These are phyloP conservation scores for Heteronetta atricapilla DNA, from an alignment of 2,113 vertebrate species.

Conservation along the genomic window DNA sequence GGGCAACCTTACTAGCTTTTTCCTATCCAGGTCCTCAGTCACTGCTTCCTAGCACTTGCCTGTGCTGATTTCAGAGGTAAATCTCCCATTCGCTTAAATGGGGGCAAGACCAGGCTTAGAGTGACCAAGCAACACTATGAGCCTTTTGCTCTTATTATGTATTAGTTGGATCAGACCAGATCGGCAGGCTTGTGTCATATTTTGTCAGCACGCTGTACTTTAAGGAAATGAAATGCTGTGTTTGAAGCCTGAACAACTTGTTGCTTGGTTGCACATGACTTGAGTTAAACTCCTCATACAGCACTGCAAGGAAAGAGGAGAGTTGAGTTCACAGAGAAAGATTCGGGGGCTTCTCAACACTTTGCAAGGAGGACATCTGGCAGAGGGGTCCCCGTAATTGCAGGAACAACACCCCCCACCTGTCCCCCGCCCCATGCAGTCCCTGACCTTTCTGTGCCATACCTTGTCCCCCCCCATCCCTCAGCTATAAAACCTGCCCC, in stretches of 20 bases:
- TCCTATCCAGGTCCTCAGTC: not conserved
- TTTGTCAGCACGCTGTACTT: not conserved
- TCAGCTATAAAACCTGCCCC: not conserved
- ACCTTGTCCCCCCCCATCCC: not conserved
- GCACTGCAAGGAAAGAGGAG: not conserved
- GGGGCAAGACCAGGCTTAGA: not conserved
- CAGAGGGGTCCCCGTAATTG: not conserved
- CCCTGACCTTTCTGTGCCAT: not conserved
- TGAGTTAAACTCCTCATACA: not conserved
- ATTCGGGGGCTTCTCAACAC: not conserved
- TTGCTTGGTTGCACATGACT: not conserved
- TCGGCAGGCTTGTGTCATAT: not conserved
- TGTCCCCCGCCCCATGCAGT: accelerated
- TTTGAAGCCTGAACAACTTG: conserved; percentile 4
- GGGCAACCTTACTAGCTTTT: not conserved
- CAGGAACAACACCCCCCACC: not conserved
- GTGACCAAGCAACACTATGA: not conserved
- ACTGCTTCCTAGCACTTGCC: not conserved
- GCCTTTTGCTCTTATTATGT: not conserved
- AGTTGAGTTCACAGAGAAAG: not conserved
- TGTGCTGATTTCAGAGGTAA: not conserved
- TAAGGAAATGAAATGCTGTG: not conserved
- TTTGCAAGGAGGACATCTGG: not conserved
- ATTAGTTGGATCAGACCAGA: not conserved
- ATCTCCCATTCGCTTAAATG: not conserved